Evolutionary conservation across 2,888 invertebrate species (phyloP).

Genomic region (Troides helena): DNA sequence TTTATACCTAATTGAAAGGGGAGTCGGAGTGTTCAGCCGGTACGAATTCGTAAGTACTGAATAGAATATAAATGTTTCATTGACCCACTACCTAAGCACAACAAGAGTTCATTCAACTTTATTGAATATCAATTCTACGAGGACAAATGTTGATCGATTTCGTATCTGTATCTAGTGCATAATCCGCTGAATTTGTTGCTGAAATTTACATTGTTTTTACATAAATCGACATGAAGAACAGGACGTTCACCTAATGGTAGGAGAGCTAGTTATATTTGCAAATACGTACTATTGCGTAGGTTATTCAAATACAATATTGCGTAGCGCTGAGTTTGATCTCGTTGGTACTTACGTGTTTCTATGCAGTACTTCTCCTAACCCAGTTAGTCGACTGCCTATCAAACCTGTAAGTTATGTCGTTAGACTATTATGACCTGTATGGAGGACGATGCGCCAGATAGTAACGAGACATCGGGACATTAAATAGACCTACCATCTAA

Average conservation of each 20-base stretch:
- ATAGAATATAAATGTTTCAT: slow-evolving; percentile 17
- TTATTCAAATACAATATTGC: background rate
- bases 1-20: background rate
- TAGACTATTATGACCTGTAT: background rate
- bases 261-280: background rate
- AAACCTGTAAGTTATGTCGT: background rate
- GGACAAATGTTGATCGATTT: slow-evolving; percentile 6
- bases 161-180: slow-evolving; percentile 1
- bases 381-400: background rate
- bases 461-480: background rate
- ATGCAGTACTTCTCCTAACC: background rate
- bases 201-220: background rate
- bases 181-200: background rate
- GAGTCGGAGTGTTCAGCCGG: slow-evolving; percentile 6
- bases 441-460: background rate
- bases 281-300: background rate
- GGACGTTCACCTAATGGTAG: background rate
- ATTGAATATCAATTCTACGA: slow-evolving; percentile 2
- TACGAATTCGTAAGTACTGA: slow-evolving; percentile 17
- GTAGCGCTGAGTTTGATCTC: background rate
- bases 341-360: background rate
- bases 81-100: background rate
- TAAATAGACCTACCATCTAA: background rate
- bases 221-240: background rate
- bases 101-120: slow-evolving; percentile 17